Evolutionary conservation across 2,797 vertebrate species (phyloP), one percentile per base, ranked within the genome.

Genomic region (Acanthurus tractus): DNA sequence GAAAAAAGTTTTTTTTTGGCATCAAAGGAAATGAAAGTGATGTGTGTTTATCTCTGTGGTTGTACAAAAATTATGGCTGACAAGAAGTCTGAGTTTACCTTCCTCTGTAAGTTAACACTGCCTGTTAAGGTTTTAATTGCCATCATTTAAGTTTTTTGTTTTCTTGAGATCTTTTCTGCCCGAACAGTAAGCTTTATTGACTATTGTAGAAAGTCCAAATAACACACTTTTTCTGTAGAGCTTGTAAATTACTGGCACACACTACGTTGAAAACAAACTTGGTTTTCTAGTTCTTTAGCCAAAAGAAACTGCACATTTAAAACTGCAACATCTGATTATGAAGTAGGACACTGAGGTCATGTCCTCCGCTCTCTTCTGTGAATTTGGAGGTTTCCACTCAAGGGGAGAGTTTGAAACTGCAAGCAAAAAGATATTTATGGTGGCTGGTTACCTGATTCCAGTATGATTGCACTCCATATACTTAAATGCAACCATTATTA

Each of bases 71-170:
- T 70, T 71, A 45, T 64, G 44, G n/a, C 54, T 34, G 74, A 80
- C 49, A 65, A 61, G 67, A 80, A 67, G 74, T 70, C 52, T 58
- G 44, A 71, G 75, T 71, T 81, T 77, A 63, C 63, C 67, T 63
- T 76, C 65, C 65, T 55, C 68, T 76, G 59, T 8, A 7, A 70
- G 54, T 46, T 56, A 40, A 29, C 4, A 7, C 23, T 22, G 50
- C 17, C 44, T 48, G 40, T 13, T 53, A 54, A 46, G 55, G 58
- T 79, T 71, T 65, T 15, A 75, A 29, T 2, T 68, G 49, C 44
- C 40, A 9, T 68, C 20, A 18, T 22, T 48, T 13, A 25, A 45
- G 9, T 52, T 55, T 56, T 29, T 0, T 22, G 3, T 55, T 59
- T 58, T 23, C 20, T 23, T 46, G 6, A 50, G 9, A 38, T 2